Evolutionary conservation across 2,113 vertebrate species (phyloP).

Genomic region (Dermatemys mawii): DNA sequence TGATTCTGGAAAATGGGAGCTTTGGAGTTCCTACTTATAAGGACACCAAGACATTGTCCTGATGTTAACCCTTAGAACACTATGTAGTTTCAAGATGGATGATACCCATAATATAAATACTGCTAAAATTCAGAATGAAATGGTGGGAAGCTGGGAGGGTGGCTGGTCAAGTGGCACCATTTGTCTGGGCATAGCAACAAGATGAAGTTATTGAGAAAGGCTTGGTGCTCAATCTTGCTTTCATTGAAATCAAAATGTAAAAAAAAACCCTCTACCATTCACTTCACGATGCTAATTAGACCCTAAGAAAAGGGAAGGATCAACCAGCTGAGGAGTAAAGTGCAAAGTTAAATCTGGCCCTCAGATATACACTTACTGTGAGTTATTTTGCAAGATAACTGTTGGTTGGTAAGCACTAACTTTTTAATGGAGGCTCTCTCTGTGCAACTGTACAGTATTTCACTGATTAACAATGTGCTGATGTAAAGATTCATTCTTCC

Average conservation of each 20-base stretch:
- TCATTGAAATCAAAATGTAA: background rate
- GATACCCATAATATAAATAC: background rate
- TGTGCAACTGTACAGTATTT: background rate
- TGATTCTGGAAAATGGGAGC: background rate
- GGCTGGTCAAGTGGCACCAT: background rate
- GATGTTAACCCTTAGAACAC: background rate
- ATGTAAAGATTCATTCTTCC: background rate
- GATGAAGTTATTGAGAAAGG: background rate
- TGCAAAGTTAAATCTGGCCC: background rate
- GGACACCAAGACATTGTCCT: background rate
- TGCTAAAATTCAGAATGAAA: background rate
- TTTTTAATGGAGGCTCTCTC: background rate
- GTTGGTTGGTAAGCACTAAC: background rate
- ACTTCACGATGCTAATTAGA: background rate
- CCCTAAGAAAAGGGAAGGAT: background rate
- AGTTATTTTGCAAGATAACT: background rate
- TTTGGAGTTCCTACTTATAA: background rate
- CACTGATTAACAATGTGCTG: background rate
- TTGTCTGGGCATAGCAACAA: background rate
- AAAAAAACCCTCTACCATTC: background rate
- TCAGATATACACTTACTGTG: background rate
- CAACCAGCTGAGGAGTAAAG: background rate
- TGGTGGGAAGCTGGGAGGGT: background rate
- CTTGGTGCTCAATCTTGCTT: accelerated
- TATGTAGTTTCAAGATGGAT: background rate